A percentile compares a stretch with the other conserved stretches of the same genome.
Evolutionary conservation across 2,888 invertebrate species (phyloP).

Genomic region (Hyposoter dolosus): DNA sequence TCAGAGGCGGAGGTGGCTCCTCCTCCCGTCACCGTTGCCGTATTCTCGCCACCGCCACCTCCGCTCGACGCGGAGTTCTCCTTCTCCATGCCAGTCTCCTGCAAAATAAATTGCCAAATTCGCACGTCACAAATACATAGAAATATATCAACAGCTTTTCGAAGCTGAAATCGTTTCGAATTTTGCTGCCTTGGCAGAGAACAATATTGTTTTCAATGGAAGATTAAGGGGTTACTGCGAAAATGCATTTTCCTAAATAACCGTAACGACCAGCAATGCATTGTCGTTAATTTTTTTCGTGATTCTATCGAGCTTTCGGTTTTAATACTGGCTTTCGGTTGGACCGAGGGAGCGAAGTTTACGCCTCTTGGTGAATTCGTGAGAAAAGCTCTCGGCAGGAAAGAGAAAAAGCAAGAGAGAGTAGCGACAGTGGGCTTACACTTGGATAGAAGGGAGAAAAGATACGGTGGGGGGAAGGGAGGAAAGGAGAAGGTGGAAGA

Average conservation of each 20-base stretch:
- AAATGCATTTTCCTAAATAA: not conserved
- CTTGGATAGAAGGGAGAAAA: conserved; percentile 33
- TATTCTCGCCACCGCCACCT: conserved; percentile 86
- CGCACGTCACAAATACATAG: not conserved
- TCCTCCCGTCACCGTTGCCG: conserved; percentile 81
- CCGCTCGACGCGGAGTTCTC: conserved; percentile 87
- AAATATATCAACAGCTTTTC: not conserved
- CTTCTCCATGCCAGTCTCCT: conserved; percentile 90
- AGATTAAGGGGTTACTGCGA: not conserved
- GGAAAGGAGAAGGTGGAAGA: conserved; percentile 66
- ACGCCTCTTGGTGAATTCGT: conserved; percentile 54
- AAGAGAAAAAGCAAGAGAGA: conserved; percentile 60
- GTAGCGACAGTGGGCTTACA: conserved; percentile 6
- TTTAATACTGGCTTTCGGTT: conserved; percentile 58
- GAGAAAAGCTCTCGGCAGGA: conserved; percentile 69
- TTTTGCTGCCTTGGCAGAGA: not conserved
- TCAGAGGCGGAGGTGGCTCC: conserved; percentile 87
- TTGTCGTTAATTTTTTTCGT: conserved; percentile 42
- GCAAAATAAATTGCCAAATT: conserved; percentile 67
- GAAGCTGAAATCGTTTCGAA: not conserved
- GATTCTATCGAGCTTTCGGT: conserved; percentile 40
- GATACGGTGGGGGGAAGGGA: conserved; percentile 5
- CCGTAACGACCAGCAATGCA: not conserved
- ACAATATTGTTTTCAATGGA: not conserved
- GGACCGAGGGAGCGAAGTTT: conserved; percentile 43